Percentiles rank a stretch among this genome's conserved stretches.
phyloP scores from a whole-genome alignment of 2,888 invertebrate genomes.

The Rhingia rostrata region DNA sequence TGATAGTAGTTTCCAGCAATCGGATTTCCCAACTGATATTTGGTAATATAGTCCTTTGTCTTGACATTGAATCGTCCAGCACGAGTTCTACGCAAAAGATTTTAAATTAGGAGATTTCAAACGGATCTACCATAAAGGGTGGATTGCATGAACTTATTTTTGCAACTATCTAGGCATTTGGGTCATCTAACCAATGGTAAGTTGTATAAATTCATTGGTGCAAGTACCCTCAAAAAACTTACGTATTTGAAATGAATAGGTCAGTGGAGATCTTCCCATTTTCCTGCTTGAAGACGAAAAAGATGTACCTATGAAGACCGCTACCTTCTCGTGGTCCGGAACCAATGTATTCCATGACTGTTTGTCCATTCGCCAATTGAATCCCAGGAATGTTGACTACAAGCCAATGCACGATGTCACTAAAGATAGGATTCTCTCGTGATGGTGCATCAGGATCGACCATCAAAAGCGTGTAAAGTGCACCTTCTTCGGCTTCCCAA shows the following conservation, averaged over 20 bases:
- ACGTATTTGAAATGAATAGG: conserved; percentile 77
- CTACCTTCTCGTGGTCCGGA: conserved; percentile 91
- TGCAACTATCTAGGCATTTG: too few relatives aligned
- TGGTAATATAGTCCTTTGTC: conserved; percentile 89
- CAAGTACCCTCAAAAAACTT: background rate
- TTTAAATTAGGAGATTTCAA: too few relatives aligned
- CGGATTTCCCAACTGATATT: conserved; percentile 91
- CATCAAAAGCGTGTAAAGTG: conserved; percentile 91
- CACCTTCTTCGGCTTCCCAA: conserved; percentile 86
- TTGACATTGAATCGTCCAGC: conserved; percentile 86
- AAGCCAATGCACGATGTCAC: conserved; percentile 97
- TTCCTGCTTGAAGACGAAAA: conserved; percentile 87
- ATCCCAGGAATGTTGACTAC: conserved; percentile 92
- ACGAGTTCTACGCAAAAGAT: conserved; percentile 79
- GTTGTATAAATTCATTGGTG: background rate
- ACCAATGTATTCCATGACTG: conserved; percentile 91
- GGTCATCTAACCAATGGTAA: background rate
- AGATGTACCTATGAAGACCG: conserved; percentile 88
- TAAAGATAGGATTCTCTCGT: conserved; percentile 89
- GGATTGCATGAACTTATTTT: too few relatives aligned
- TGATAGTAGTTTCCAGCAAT: conserved; percentile 94
- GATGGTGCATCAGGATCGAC: conserved; percentile 93
- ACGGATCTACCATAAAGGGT: too few relatives aligned
- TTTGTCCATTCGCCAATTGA: conserved; percentile 88
- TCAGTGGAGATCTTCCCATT: conserved; percentile 83